Evolutionary conservation across 2,797 vertebrate species (phyloP), one percentile per base, ranked within the genome.

Genomic region (Taeniopygia guttata): DNA sequence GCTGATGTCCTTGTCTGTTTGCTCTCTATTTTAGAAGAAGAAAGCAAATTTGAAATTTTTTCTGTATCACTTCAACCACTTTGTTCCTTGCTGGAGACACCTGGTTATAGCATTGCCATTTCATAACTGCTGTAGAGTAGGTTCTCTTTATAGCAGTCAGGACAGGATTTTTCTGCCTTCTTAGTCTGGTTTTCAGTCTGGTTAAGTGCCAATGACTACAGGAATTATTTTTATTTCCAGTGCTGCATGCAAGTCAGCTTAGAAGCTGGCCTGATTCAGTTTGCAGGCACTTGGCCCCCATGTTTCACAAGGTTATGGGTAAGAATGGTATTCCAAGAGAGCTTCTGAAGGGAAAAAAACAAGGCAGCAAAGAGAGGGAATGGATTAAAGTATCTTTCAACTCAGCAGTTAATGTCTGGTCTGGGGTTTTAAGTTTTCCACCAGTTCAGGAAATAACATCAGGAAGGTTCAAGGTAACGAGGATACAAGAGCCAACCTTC

Each of bases 161-260:
- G 76, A 49, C 51, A 38, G 62, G 66, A 45, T 72, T 87, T 58
- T 77, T 85, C 73, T 85, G 75, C 87, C 90, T 34, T 9, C 72
- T 89, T 68, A 30, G 72, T 59, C 64, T 60, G 49, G 22, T 81
- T 87, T 92, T 77, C 89, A 83, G 68, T 64, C 74, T 93, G 78
- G 54, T 94, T 83, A 63, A 90, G 88, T 73, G 90, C 83, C 87
- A 78, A 0, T 34, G 27, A 81, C 58, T 90, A 40, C 59, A 91
- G 70, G 52, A 84, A 68, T 84, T 77, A 83, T 90, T 96, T 92
- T 80, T 80, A 87, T 92, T 89, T 89, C 60, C 84, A 90, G 11
- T 22, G n/a, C 86, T 70, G 43, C 2, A 0, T 85, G 52, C 55
- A 76, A 82, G 63, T 79, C 67, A 30, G 43, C 38, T 94, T 84